phyloP scores from a whole-genome alignment of 2,113 vertebrate species.

The Centropus unirufus region DNA sequence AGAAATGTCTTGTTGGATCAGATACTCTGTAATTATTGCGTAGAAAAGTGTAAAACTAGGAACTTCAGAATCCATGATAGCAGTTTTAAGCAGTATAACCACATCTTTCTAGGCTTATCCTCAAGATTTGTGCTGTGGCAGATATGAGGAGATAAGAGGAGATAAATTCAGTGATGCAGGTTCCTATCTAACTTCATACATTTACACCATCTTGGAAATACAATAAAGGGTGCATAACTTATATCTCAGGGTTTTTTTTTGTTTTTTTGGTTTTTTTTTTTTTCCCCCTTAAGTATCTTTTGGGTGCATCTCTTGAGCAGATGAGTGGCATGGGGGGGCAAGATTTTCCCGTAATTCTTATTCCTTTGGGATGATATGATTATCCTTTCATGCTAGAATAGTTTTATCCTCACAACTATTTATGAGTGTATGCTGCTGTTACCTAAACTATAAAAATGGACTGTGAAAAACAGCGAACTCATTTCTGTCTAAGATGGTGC shows the following conservation, averaged over 20 bases:
- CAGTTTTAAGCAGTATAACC: constrained; percentile 36
- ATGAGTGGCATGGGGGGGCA: not conserved
- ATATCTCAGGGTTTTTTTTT: not conserved
- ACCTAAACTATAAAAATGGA: constrained; percentile 29
- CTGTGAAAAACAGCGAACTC: not conserved
- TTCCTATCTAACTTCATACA: not conserved
- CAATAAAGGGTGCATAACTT: constrained; percentile 25
- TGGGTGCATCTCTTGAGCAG: not conserved
- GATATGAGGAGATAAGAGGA: not conserved
- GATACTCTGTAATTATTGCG: constrained; percentile 36
- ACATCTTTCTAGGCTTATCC: constrained; percentile 36
- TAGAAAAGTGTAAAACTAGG: constrained; percentile 72
- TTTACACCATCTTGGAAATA: constrained; percentile 33
- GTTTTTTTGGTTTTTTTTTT: not conserved
- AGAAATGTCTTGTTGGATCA: constrained; percentile 63
- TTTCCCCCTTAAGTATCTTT: constrained; percentile 15
- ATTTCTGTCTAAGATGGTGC: constrained; percentile 2
- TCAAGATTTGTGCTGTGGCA: constrained; percentile 24
- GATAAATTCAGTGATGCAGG: not conserved
- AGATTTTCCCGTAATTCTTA: constrained; percentile 37
- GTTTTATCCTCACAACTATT: constrained; percentile 30
- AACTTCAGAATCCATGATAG: constrained; percentile 39
- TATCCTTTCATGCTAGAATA: constrained; percentile 23
- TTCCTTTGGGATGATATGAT: constrained; percentile 15
- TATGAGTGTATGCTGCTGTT: not conserved